Conservation (phyloP, 2,888 invertebrate species). For the Dorcus parallelipipedus region DNA sequence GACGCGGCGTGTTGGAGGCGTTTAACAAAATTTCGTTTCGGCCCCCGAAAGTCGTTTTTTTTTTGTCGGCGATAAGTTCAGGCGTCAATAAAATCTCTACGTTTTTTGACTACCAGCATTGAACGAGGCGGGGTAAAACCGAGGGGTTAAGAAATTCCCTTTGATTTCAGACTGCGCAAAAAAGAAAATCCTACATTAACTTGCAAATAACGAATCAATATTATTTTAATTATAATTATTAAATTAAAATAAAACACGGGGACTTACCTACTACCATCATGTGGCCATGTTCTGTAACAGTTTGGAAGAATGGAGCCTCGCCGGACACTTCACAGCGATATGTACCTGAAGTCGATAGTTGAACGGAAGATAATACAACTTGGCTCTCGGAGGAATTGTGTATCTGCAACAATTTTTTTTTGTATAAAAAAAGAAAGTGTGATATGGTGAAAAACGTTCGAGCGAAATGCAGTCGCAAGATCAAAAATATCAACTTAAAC, state of each 20-base stretch:
- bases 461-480: not conserved
- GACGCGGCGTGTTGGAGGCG: slow-evolving; percentile 4
- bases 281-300: slow-evolving; percentile 63
- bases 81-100: slow-evolving; percentile 24
- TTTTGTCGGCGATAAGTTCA: slow-evolving; percentile 18
- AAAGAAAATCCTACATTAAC: not conserved
- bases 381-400: slow-evolving; percentile 65
- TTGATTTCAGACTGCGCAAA: not conserved
- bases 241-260: not conserved
- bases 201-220: not conserved
- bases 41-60: not conserved
- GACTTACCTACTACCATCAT: slow-evolving; percentile 69
- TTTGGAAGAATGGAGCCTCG: slow-evolving; percentile 68
- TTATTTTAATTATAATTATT: not conserved
- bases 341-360: slow-evolving; percentile 61
- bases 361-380: slow-evolving; percentile 63
- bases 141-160: not conserved
- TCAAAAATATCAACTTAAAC: slow-evolving; percentile 6
- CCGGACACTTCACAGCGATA: slow-evolving; percentile 70
- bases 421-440: not conserved
- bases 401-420: slow-evolving; percentile 50
- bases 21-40: not conserved
- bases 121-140: slow-evolving; percentile 18
- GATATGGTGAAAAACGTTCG: not conserved
- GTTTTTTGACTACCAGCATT: slow-evolving; percentile 27